These are phyloP conservation scores for Bathynomus jamesi DNA, from an alignment of 1,140 invertebrate genomes.

Conservation along the genomic window DNA sequence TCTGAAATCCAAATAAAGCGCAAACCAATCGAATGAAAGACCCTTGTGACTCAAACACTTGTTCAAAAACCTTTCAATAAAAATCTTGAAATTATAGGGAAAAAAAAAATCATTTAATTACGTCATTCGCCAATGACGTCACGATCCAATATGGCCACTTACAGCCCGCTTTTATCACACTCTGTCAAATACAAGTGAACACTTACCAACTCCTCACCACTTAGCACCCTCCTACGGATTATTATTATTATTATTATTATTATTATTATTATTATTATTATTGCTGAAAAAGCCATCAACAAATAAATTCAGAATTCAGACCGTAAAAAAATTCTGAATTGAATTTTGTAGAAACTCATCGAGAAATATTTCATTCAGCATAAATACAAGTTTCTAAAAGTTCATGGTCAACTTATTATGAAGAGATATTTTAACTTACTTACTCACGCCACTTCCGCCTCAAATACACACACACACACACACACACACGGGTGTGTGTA, in stretches of 20 bases:
- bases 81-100: background rate
- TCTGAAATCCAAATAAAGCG: background rate
- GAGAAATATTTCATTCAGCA: no score
- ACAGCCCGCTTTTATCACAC: background rate
- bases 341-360: no score
- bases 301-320: no score
- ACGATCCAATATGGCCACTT: background rate
- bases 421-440: no score
- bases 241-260: slow-evolving; percentile 1
- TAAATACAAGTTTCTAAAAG: no score
- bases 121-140: background rate
- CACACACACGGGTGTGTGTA: no score
- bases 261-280: background rate
- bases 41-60: background rate
- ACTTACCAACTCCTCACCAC: background rate
- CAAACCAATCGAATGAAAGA: background rate
- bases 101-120: background rate
- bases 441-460: background rate
- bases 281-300: background rate
- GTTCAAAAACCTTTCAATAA: background rate
- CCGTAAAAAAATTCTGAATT: no score
- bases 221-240: background rate
- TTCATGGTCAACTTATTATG: no score
- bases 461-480: background rate
- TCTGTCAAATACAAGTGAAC: no score